Evolutionary conservation across 2,113 vertebrate species (phyloP), one percentile per base, ranked within the genome.

Genomic region (Rhadina sibilatrix): DNA sequence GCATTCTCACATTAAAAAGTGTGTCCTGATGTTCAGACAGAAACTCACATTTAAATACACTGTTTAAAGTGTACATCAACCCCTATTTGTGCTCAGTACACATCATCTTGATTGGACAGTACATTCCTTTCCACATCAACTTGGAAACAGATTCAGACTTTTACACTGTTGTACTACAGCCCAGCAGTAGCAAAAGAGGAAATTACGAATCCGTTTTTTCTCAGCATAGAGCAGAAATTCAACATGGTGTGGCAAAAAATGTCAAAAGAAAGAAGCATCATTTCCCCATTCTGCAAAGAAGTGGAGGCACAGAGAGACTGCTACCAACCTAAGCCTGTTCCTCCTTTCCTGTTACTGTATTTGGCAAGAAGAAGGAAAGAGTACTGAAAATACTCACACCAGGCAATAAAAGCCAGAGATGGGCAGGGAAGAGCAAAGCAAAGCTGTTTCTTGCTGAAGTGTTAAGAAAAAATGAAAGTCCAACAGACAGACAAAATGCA

Each of bases 311-410:
- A 38, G 38, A 69, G 65, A 87, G 78, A 76, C 27, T 80, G 38
- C 44, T 52, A 70, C 33, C 27, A 71, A 47, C 20, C 0, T 27
- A 61, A 85, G 46, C 7, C 85, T 90, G 82, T 35, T 83, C 52
- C 35, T 38, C 23, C 53, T 88, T 52, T 53, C 23, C 28, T 84
- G 20, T 24, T 81, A 71, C 83, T 38, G 42, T 37, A 69, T 44
- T 89, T 80, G 78, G 84, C 81, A 87, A 80, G 70, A 90, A 68
- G 86, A 89, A 91, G 20, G 66, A 64, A 78, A 56, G 71, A 89
- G 46, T 31, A 82, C 63, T 59, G 84, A 37, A 90, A 94, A 80
- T 63, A 80, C 49, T 85, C 84, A 50, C n/a, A 89, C 28, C n/a
- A 91, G 72, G 78, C 77, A 94, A 28, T 64, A 96, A 72, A 1